Conservation (phyloP, 2,113 vertebrate species). For the Petromus typicus region DNA sequence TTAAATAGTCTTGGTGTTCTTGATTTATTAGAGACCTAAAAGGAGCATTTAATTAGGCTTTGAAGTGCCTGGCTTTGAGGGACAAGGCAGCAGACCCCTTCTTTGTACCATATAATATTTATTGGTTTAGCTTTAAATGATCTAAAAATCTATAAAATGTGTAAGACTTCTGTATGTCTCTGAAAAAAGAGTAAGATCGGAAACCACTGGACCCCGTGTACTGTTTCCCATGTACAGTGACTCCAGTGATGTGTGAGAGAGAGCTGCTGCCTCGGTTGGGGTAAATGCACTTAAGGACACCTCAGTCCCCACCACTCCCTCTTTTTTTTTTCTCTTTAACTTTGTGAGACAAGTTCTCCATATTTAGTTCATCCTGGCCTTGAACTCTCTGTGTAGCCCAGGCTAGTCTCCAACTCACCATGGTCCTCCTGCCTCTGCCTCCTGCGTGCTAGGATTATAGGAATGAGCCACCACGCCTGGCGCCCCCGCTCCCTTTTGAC, state of each 20-base stretch:
- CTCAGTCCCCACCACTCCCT: background rate
- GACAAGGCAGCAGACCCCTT: background rate
- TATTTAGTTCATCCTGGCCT: too few species aligned
- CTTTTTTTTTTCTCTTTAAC: too few species aligned
- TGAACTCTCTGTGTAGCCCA: too few species aligned
- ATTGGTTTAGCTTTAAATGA: constrained; percentile 37
- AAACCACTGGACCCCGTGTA: background rate
- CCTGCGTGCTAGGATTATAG: too few species aligned
- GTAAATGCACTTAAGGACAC: background rate
- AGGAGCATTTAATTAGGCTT: constrained; percentile 43
- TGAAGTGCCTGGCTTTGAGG: background rate
- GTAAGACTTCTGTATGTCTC: background rate
- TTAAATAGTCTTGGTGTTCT: background rate
- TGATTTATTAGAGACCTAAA: constrained; percentile 32
- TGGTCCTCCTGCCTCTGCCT: too few species aligned
- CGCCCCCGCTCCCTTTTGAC: background rate
- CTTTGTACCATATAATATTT: background rate
- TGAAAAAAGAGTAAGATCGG: background rate
- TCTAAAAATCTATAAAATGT: constrained; percentile 32
- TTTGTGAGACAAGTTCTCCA: too few species aligned
- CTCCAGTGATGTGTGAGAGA: background rate
- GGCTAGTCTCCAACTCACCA: too few species aligned
- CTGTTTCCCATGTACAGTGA: background rate
- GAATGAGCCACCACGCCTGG: too few species aligned
- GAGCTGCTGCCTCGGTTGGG: background rate